These are phyloP conservation scores for Anniella stebbinsi DNA, from an alignment of 2,797 vertebrate genomes.

Conservation along the genomic window DNA sequence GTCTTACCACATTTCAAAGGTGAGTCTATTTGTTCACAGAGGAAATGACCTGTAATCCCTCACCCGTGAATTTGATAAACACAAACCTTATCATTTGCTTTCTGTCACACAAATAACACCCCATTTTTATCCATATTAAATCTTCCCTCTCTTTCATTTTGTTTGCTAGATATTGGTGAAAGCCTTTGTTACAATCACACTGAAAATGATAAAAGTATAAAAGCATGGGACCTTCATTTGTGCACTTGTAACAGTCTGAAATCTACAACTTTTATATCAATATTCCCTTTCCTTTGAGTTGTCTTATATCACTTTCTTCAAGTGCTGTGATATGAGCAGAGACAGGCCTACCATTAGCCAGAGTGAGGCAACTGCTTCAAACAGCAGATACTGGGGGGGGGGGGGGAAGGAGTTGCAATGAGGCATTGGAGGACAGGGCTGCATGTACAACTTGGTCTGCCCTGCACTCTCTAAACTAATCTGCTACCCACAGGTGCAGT, in stretches of 20 bases:
- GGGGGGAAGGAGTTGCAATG: too few species aligned
- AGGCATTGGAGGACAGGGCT: too few species aligned
- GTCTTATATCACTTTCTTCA: constrained; percentile 43
- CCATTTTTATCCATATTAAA: constrained; percentile 39
- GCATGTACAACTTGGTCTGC: too few species aligned
- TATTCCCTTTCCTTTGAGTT: constrained; percentile 25
- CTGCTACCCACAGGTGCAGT: too few species aligned
- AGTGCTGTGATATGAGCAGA: neutral
- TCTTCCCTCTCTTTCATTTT: constrained; percentile 29
- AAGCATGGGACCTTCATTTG: constrained; percentile 30
- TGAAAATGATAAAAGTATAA: constrained; percentile 59
- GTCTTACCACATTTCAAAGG: neutral
- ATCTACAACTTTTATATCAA: constrained; percentile 21
- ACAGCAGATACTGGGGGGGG: too few species aligned
- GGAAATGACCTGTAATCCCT: constrained; percentile 3
- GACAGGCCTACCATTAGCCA: too few species aligned
- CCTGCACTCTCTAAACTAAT: too few species aligned
- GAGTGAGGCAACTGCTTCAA: too few species aligned
- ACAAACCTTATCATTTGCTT: constrained; percentile 18
- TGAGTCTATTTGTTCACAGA: neutral
- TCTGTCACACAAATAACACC: neutral
- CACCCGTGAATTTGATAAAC: neutral
- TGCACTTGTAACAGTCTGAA: neutral
- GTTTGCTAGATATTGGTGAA: constrained; percentile 15
- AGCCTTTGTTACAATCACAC: constrained; percentile 27